Base-by-base conservation (phyloP, 2,797 vertebrate genomes). In the Diglossa cyanea region DNA sequence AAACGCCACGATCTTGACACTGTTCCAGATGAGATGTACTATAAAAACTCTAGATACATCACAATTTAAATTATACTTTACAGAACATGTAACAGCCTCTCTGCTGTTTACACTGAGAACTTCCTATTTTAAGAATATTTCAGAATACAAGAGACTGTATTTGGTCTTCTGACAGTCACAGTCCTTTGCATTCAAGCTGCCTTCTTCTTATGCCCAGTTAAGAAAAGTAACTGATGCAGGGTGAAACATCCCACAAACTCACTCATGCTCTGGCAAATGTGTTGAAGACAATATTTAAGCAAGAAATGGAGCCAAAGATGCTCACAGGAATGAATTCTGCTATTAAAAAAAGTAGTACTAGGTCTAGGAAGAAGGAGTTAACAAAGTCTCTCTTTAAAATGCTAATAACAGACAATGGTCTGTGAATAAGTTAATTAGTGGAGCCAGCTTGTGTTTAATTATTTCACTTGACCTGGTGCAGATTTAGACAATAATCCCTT, bases 381-480 rank as follows among this genome's bases (percentile, higher is more conserved):
- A 97, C 68, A 72, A 77, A 85, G 47, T 2, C 67, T 75, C 87
- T 81, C 89, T 94, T 96, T 90, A 96, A 96, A 96, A 97, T 86
- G 94, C 94, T 97, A 97, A 93, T 94, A 95, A 93, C 66, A 91
- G 94, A 97, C 94, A 95, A 97, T 95, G 96, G 97, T 96, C 88
- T 97, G 82, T 96, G 95, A 90, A 95, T 97, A 97, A 97, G 95
- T 97, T 97, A 97, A 97, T 97, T 97, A 97, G 94, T 31, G 67
- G 94, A 95, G 73, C 68, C 91, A 96, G 95, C 82, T 94, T 96
- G 94, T 86, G 93, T 95, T 97, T 97, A 96, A 97, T 97, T 97
- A 97, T 97, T 97, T 96, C 96, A 95, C 95, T 96, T 96, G 96
- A 97, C 96, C 97, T 77, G 66, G 77, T 88, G 79, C 90, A 96